Percentiles rank a stretch among this genome's conserved stretches.
Conservation (phyloP, 2,797 vertebrate species). For the Lutjanus argentimaculatus region DNA sequence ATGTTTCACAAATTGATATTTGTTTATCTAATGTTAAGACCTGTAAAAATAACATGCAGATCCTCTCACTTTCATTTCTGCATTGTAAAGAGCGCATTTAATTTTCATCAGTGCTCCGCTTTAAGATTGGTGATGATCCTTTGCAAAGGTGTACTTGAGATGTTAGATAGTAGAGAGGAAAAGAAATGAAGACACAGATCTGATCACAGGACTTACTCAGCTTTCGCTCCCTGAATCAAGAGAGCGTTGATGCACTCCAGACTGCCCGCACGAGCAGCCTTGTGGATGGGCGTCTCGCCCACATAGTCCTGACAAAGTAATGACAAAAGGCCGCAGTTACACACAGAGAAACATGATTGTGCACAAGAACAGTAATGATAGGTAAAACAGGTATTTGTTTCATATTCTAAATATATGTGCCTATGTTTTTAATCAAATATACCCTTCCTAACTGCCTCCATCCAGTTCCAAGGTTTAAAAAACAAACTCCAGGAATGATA, state of each 20-base stretch:
- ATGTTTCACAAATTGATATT: background rate
- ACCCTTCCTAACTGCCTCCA: background rate
- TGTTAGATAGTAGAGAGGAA: slow-evolving; percentile 74
- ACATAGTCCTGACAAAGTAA: slow-evolving; percentile 97
- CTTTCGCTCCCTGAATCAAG: slow-evolving; percentile 95
- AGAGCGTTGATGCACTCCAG: slow-evolving; percentile 97
- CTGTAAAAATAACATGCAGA: slow-evolving; percentile 18
- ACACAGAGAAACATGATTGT: slow-evolving; percentile 23
- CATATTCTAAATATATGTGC: background rate
- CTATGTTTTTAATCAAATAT: slow-evolving; percentile 6
- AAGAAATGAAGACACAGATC: slow-evolving; percentile 69
- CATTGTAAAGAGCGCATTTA: background rate
- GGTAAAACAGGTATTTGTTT: slow-evolving; percentile 2
- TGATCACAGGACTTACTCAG: slow-evolving; percentile 94
- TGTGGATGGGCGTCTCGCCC: slow-evolving; percentile 99
- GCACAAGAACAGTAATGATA: slow-evolving; percentile 2
- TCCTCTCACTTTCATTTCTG: background rate
- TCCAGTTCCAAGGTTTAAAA: slow-evolving; percentile 5
- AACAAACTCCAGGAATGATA: slow-evolving; percentile 14
- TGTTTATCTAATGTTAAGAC: background rate
- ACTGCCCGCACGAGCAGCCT: slow-evolving; percentile 98
- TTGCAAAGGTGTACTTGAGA: slow-evolving; percentile 75
- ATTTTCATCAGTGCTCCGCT: background rate
- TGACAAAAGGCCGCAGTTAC: slow-evolving; percentile 61
- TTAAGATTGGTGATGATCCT: slow-evolving; percentile 81